These are phyloP conservation scores for Danaus melanippus DNA, from an alignment of 1,140 invertebrate species.

Conservation along the genomic window DNA sequence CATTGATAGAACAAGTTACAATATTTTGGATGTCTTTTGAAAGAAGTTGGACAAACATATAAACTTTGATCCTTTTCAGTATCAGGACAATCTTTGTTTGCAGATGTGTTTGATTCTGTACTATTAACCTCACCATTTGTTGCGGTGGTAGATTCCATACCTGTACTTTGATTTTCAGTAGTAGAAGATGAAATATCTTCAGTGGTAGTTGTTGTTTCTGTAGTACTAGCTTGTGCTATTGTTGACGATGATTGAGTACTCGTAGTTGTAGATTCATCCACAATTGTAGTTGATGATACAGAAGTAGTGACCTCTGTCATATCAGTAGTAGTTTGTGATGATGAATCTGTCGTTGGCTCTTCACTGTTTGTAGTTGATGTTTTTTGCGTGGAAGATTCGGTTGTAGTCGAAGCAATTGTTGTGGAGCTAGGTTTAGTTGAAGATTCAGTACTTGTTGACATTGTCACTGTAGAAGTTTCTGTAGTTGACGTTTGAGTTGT, in stretches of 20 bases:
- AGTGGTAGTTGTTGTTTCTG: slow-evolving; percentile 21
- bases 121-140: slow-evolving; percentile 37
- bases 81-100: slow-evolving; percentile 64
- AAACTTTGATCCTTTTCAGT: slow-evolving; percentile 78
- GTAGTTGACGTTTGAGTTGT: slow-evolving; percentile 27
- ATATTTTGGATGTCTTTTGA: slow-evolving; percentile 85
- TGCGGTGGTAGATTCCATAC: slow-evolving; percentile 20
- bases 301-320: slow-evolving; percentile 24
- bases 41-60: slow-evolving; percentile 85
- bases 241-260: slow-evolving; percentile 23
- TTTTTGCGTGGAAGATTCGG: slow-evolving; percentile 27
- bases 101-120: slow-evolving; percentile 36
- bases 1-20: slow-evolving; percentile 91
- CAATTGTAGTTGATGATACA: slow-evolving; percentile 23
- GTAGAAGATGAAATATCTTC: slow-evolving; percentile 10
- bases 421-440: slow-evolving; percentile 5
- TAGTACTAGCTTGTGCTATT: slow-evolving; percentile 21
- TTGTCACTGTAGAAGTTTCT: slow-evolving; percentile 20
- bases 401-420: slow-evolving; percentile 12
- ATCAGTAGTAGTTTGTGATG: slow-evolving; percentile 23
- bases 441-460: slow-evolving; percentile 11
- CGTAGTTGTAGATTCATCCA: slow-evolving; percentile 23
- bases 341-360: slow-evolving; percentile 20
- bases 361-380: slow-evolving; percentile 22
- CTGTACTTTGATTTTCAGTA: slow-evolving; percentile 15